Percentiles rank a stretch among this genome's conserved stretches.
These are phyloP conservation scores for Physocephala rufipes DNA, from an alignment of 2,888 invertebrate species.

Conservation along the genomic window DNA sequence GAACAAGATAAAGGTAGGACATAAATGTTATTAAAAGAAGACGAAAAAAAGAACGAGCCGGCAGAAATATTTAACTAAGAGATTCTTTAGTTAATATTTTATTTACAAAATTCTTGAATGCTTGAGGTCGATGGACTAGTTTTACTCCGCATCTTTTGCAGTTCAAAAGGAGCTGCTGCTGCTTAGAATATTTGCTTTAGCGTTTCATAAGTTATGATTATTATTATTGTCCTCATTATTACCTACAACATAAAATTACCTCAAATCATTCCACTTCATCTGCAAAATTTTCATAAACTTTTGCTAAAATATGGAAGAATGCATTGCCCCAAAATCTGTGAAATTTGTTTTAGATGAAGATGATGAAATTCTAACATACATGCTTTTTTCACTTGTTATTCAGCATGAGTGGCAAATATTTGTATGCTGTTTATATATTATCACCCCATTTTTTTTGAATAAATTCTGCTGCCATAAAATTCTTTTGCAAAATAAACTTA, in stretches of 20 bases:
- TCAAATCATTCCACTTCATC: background rate
- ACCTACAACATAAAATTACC: background rate
- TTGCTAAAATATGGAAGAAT: background rate
- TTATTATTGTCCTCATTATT: constrained; percentile 8
- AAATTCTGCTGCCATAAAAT: background rate
- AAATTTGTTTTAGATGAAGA: background rate
- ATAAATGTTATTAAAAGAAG: too few species aligned
- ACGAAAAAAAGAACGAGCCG: too few species aligned
- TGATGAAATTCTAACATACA: background rate
- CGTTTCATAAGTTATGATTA: background rate
- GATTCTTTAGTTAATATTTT: constrained; percentile 41
- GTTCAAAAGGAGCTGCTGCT: constrained; percentile 11
- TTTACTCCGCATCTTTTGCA: background rate
- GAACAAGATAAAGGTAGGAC: too few species aligned
- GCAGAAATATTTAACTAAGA: constrained; percentile 46
- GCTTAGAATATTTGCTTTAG: constrained; percentile 3
- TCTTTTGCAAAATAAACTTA: constrained; percentile 2
- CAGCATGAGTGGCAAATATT: constrained; percentile 28
- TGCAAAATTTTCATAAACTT: too few species aligned
- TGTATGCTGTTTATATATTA: constrained; percentile 1
- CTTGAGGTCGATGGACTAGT: constrained; percentile 29
- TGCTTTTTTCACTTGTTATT: too few species aligned
- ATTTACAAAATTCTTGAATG: constrained; percentile 30
- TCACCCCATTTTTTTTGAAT: constrained; percentile 17
- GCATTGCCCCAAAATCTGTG: background rate